phyloP scores from a whole-genome alignment of 2,888 invertebrate species.

The Girardia tigrina region DNA sequence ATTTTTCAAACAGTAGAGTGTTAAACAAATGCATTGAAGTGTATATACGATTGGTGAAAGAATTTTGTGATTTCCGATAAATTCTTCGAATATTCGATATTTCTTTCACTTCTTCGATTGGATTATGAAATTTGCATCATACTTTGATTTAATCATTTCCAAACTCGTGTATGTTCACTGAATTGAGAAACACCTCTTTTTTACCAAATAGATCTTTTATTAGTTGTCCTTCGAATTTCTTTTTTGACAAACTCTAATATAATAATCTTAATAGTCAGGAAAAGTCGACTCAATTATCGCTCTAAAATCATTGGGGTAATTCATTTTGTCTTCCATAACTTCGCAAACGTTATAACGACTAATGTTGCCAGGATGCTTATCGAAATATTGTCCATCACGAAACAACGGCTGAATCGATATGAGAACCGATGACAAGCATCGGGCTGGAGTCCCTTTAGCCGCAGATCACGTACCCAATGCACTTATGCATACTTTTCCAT shows the following conservation, averaged over 20 bases:
- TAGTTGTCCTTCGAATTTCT: conserved; percentile 39
- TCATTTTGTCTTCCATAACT: conserved; percentile 39
- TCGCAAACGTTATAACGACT: conserved; percentile 55
- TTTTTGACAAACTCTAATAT: conserved; percentile 50
- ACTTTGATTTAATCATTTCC: not conserved
- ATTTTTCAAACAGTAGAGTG: too few species aligned
- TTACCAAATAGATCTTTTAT: conserved; percentile 35
- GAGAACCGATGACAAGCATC: conserved; percentile 54
- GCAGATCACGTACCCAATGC: conserved; percentile 54
- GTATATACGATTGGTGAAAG: too few species aligned
- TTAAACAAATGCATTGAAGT: too few species aligned
- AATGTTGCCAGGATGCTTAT: conserved; percentile 54
- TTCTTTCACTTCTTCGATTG: too few species aligned
- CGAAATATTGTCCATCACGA: conserved; percentile 58
- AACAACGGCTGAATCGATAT: conserved; percentile 57
- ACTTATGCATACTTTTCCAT: conserved; percentile 36
- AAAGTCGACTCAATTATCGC: conserved; percentile 55
- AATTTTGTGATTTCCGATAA: too few species aligned
- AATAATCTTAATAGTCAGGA: conserved; percentile 54
- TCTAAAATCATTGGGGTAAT: conserved; percentile 37
- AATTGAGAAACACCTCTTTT: conserved; percentile 27
- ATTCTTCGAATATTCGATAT: too few species aligned
- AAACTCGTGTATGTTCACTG: not conserved
- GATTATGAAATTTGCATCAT: too few species aligned
- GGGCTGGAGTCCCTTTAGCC: conserved; percentile 56